Conservation (phyloP, 1,140 invertebrate genomes). For the Propsilocerus akamusi region DNA sequence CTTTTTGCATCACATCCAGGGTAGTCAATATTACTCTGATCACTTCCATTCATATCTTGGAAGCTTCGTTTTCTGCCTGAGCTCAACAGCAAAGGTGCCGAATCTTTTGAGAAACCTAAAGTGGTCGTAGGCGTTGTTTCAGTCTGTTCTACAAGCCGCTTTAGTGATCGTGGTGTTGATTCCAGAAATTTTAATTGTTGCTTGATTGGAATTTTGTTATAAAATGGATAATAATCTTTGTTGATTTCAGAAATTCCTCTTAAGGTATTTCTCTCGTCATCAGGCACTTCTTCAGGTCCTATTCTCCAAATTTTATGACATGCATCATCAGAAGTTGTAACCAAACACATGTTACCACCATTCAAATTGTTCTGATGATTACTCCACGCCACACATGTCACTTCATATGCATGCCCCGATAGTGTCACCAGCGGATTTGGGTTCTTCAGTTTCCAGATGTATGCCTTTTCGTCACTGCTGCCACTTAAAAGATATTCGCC, state of each 20-base stretch:
- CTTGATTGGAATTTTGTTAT: conserved; percentile 12
- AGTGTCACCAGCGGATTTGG: conserved; percentile 44
- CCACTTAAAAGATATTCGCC: conserved; percentile 62
- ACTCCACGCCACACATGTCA: conserved; percentile 69
- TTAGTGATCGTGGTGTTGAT: conserved; percentile 28
- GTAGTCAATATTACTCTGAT: conserved; percentile 18
- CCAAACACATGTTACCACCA: conserved; percentile 32
- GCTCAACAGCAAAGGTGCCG: not conserved
- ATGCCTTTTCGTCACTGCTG: conserved; percentile 64
- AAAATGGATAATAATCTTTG: conserved; percentile 5
- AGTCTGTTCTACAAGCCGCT: conserved; percentile 22
- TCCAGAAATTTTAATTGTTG: conserved; percentile 25
- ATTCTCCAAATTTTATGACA: conserved; percentile 56
- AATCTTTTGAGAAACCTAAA: conserved; percentile 12
- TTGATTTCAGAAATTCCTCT: conserved; percentile 33
- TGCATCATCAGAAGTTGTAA: conserved; percentile 66
- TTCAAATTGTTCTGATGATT: conserved; percentile 10
- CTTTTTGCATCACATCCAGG: conserved; percentile 19
- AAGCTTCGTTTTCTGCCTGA: conserved; percentile 5
- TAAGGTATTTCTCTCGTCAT: conserved; percentile 27
- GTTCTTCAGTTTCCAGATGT: conserved; percentile 57
- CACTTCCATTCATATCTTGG: conserved; percentile 9
- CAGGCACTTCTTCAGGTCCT: conserved; percentile 29
- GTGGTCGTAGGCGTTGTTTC: conserved; percentile 19
- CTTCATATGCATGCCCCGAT: conserved; percentile 58